These are phyloP conservation scores for Rhadina sibilatrix DNA, from an alignment of 2,113 vertebrate species.

Conservation along the genomic window DNA sequence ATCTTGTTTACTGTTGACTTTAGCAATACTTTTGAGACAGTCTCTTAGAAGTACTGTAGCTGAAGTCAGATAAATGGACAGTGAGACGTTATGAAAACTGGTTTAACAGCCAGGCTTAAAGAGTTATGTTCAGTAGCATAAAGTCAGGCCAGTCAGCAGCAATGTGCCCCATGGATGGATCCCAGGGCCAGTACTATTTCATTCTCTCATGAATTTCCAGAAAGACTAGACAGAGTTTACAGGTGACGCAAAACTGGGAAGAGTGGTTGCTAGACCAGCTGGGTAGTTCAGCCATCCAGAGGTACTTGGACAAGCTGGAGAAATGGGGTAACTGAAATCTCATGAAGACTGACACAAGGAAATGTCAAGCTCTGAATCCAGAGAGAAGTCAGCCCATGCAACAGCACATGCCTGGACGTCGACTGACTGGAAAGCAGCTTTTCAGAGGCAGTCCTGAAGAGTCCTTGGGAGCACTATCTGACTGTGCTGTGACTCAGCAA, in stretches of 20 bases:
- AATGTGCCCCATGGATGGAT: accelerated
- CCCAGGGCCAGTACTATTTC: not conserved
- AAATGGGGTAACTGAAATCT: not conserved
- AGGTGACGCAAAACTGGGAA: not conserved
- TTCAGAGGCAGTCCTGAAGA: not conserved
- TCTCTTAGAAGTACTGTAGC: not conserved
- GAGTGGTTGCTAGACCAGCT: no score
- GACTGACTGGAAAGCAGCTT: not conserved
- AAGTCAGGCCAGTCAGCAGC: not conserved
- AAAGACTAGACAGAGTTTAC: not conserved
- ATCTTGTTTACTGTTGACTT: not conserved
- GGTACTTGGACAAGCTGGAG: not conserved
- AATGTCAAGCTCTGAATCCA: not conserved
- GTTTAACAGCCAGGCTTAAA: not conserved
- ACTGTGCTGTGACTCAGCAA: not conserved
- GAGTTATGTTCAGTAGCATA: not conserved
- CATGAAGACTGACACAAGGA: not conserved
- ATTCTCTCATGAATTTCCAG: not conserved
- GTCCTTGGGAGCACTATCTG: not conserved
- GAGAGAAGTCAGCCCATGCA: not conserved
- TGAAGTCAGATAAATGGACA: not conserved
- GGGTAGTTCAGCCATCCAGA: not conserved
- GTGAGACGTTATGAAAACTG: not conserved
- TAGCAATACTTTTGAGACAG: not conserved
- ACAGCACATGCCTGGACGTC: not conserved